phyloP scores from a whole-genome alignment of 2,797 vertebrate species.

The Ibycter americanus region DNA sequence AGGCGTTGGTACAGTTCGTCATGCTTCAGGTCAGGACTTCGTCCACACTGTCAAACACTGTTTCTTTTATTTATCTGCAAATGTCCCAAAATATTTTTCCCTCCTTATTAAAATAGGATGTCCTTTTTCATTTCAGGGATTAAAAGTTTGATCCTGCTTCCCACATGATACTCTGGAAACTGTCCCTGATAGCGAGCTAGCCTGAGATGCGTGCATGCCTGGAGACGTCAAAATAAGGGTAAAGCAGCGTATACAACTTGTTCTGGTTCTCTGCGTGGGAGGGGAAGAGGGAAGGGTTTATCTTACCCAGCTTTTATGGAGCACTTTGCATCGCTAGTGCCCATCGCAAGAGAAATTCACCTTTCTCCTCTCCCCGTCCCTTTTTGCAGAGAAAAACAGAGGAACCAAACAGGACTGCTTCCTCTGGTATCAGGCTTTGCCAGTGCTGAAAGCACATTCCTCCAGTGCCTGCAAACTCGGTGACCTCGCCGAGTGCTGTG shows the following conservation, averaged over 20 bases:
- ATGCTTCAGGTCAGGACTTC: conserved; percentile 64
- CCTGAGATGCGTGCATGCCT: not conserved
- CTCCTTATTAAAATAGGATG: not conserved
- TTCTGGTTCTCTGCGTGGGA: not conserved
- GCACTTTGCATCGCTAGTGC: not conserved
- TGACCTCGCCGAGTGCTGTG: not conserved
- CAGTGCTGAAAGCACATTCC: not conserved
- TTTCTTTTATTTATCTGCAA: conserved; percentile 62
- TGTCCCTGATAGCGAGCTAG: not conserved
- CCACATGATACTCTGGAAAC: not conserved
- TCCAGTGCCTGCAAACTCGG: not conserved
- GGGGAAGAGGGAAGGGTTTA: not conserved
- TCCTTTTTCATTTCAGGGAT: not conserved
- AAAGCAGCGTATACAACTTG: not conserved
- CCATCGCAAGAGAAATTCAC: not conserved
- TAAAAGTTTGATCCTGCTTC: not conserved
- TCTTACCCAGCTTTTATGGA: not conserved
- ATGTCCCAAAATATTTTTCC: not conserved
- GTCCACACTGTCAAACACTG: conserved; percentile 35
- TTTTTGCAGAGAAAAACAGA: not conserved
- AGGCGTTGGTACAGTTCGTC: conserved; percentile 59
- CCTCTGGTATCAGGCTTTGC: not conserved
- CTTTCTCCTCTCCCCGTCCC: not conserved
- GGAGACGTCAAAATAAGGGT: not conserved
- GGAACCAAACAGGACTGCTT: not conserved